These are phyloP conservation scores for Hirtodrosophila confusa DNA, from an alignment of 2,888 invertebrate genomes.

Conservation along the genomic window DNA sequence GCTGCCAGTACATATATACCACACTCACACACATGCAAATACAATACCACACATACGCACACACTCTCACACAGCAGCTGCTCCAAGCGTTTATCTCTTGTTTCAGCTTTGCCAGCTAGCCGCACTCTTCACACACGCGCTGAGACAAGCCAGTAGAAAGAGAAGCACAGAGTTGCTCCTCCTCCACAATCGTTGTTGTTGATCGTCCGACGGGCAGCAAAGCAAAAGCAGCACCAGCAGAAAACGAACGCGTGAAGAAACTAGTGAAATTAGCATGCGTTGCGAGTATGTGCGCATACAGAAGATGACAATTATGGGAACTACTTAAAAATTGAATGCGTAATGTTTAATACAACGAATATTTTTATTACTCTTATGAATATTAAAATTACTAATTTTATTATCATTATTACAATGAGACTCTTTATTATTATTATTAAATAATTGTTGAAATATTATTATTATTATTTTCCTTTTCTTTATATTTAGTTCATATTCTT, in stretches of 20 bases:
- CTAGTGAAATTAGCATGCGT: slow-evolving; percentile 6
- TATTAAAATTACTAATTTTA: too few species aligned
- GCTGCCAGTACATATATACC: slow-evolving; percentile 46
- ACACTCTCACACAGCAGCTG: slow-evolving; percentile 34
- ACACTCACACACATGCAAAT: slow-evolving; percentile 28
- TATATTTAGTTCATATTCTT: too few species aligned
- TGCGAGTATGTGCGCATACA: too few species aligned
- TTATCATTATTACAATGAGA: too few species aligned
- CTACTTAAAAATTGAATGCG: too few species aligned
- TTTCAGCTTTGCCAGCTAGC: slow-evolving; percentile 29
- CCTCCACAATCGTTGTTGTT: slow-evolving; percentile 44
- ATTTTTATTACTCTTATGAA: too few species aligned
- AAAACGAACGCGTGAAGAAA: slow-evolving; percentile 16
- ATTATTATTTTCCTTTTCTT: too few species aligned
- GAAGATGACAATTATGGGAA: too few species aligned
- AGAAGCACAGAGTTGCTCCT: slow-evolving; percentile 48
- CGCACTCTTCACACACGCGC: slow-evolving; percentile 53
- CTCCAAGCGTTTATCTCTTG: slow-evolving; percentile 36
- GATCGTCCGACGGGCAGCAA: slow-evolving; percentile 37
- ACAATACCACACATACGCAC: slow-evolving; percentile 10
- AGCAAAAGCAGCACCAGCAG: slow-evolving; percentile 41
- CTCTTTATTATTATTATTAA: too few species aligned
- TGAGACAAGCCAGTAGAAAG: not conserved
- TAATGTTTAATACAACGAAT: too few species aligned
- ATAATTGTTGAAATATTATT: too few species aligned